Evolutionary conservation across 2,113 vertebrate species (phyloP).

Genomic region (Perccottus glenii): DNA sequence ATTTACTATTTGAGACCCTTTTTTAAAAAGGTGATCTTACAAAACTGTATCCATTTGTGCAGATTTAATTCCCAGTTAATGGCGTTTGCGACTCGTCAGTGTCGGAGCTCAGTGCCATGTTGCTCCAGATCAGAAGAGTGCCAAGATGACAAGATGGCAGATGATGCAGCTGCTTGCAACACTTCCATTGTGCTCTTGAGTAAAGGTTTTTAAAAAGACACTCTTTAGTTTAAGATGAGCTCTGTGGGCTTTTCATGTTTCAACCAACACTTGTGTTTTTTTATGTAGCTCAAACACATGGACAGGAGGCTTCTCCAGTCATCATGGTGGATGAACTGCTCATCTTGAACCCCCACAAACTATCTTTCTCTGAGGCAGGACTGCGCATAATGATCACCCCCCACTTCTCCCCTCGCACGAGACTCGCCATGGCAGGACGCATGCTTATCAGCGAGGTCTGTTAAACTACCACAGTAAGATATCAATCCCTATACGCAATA

Average conservation of each 20-base stretch:
- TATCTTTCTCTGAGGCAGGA: constrained; percentile 82
- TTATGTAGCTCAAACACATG: constrained; percentile 54
- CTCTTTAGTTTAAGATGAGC: not conserved
- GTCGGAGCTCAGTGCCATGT: constrained; percentile 39
- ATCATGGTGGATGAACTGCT: constrained; percentile 84
- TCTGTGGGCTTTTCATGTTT: not conserved
- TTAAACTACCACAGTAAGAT: not conserved
- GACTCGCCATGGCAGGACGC: constrained; percentile 82
- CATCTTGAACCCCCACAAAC: constrained; percentile 78
- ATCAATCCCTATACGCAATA: too few species aligned
- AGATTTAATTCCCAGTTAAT: constrained; percentile 79
- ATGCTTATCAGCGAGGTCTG: constrained; percentile 83
- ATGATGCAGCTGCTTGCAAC: constrained; percentile 67
- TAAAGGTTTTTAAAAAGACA: constrained; percentile 62
- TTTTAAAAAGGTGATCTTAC: not conserved
- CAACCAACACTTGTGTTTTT: not conserved
- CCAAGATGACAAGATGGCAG: constrained; percentile 65
- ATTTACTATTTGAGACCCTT: not conserved
- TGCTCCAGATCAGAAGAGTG: constrained; percentile 47
- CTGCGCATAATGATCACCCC: constrained; percentile 83
- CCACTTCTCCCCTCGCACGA: constrained; percentile 82
- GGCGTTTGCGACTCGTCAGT: constrained; percentile 59
- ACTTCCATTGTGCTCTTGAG: constrained; percentile 79
- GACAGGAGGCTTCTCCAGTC: constrained; percentile 67
- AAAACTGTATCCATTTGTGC: constrained; percentile 9